Base-by-base conservation (phyloP, 1,140 invertebrate species). In the Oncopeltus fasciatus region DNA sequence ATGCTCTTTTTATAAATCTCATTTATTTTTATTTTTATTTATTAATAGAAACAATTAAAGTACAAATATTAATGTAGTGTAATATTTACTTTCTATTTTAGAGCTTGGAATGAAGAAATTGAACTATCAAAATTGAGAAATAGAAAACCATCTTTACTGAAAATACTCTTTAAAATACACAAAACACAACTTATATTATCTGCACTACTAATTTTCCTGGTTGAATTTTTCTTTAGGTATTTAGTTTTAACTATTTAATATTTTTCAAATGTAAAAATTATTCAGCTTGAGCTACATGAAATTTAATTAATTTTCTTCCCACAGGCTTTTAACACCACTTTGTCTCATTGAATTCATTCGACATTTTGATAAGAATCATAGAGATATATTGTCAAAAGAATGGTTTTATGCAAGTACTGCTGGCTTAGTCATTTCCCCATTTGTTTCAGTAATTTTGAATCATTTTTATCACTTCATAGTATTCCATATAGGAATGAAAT, bases 391-490 rank as follows among this genome's bases (percentile, higher is more conserved):
- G 64, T 75, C 74, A 0, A 73, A 73, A 64, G 71, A 71, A 14
- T 79, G 83, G 60, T 84, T 84, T 1, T 83, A 83, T 68, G 71
- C 83, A 27, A 87, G 83, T 72, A 84, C 83, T 5, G 71, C 70
- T 0, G 81, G 76, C 16, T 80, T 93, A 27, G 81, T 87, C 43
- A 60, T 86, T 3, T 81, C 82, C 68, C 82, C 84, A 9, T 77
- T 85, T 0, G 65, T 89, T 46, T 83, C 85, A 66, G 80, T 85
- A 11, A 73, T 91, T 29, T 74, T 85, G 1, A 80, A 83, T 67
- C 89, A 95, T 76, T 83, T 84, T 2, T 88, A 86, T 69, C 85
- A 92, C 76, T 82, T 92, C 72, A 81, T 77, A 51, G 75, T 86
- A 24, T 74, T 82, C 62, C 84, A 87, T 67, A 76, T 86, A 66